Base-by-base conservation (phyloP, 2,888 invertebrate species). In the Fissipunctia ypsillon region DNA sequence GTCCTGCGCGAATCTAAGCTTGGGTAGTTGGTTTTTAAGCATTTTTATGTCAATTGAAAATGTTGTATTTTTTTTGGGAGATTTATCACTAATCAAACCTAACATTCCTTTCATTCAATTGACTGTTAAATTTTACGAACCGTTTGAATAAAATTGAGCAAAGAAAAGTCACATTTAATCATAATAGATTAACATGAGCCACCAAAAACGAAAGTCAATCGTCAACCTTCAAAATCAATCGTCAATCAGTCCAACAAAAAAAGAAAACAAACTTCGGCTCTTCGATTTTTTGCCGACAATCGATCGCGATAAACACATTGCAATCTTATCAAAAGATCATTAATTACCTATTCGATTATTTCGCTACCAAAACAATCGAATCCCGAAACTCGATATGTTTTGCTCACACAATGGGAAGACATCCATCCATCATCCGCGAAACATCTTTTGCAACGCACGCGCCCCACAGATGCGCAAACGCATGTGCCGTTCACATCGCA, bases 371-470 rank as follows among this genome's bases (percentile, higher is more conserved):
- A 80, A 86, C 84, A 82, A 81, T 76, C 78, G 79, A 54, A 78
- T 75, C 70, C 74, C 67, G 88, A 86, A 89, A 91, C 73, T 80
- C 78, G 88, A 91, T 88, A 91, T 85, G 83, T 84, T 88, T 85
- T 73, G 69, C 81, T 79, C 80, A 48, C 81, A 85, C 80, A 87
- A 90, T 87, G 41, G 81, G 78, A 80, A 89, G 87, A 87, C 80
- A 79, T 74, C 84, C 86, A 93, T 93, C 90, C 80, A 93, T 94
- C 94, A 93, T 85, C 78, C 70, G 88, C 90, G 88, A 91, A 91
- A 91, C 93, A 94, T 94, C 94, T 94, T 94, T 95, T 89, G 89
- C 90, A 88, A 85, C 89, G 91, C 93, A 90, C 91, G 93, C 92
- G 92, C 88, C 73, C 68, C 87, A 91, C 95, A 95, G 93, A 94